phyloP scores from a whole-genome alignment of 2,888 invertebrate genomes.

The Phasia obesa region DNA sequence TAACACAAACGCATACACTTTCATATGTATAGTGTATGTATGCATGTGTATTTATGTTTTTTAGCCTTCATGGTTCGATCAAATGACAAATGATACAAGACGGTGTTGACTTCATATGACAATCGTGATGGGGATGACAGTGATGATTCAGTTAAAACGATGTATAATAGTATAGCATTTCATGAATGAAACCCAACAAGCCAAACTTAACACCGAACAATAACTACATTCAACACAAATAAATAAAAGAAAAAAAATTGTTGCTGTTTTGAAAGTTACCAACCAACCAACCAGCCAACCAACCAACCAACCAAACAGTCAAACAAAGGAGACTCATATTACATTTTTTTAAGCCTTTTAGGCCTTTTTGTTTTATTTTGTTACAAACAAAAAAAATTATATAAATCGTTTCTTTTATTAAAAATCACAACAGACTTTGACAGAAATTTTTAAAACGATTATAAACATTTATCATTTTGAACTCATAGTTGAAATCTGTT shows the following conservation, averaged over 20 bases:
- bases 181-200: slow-evolving; percentile 68
- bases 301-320: slow-evolving; percentile 18
- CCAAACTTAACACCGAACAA: slow-evolving; percentile 21
- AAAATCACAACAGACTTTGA: slow-evolving; percentile 26
- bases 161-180: slow-evolving; percentile 63
- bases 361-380: slow-evolving; percentile 35
- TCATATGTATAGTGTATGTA: no score
- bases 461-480: slow-evolving; percentile 57
- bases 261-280: slow-evolving; percentile 53
- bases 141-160: slow-evolving; percentile 70
- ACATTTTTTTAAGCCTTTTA: slow-evolving; percentile 44
- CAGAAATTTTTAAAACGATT: slow-evolving; percentile 45
- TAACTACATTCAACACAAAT: slow-evolving; percentile 11
- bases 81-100: slow-evolving; percentile 70
- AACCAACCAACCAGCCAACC: not conserved
- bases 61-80: slow-evolving; percentile 68
- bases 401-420: slow-evolving; percentile 43
- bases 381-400: slow-evolving; percentile 12
- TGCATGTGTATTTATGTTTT: slow-evolving; percentile 22
- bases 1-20: not conserved
- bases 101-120: slow-evolving; percentile 68
- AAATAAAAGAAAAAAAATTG: slow-evolving; percentile 18
- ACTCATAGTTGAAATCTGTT: slow-evolving; percentile 6
- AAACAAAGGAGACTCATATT: slow-evolving; percentile 53
- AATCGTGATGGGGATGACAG: slow-evolving; percentile 65